Conservation (phyloP, 1,140 invertebrate species). For the Papilio xuthus region DNA sequence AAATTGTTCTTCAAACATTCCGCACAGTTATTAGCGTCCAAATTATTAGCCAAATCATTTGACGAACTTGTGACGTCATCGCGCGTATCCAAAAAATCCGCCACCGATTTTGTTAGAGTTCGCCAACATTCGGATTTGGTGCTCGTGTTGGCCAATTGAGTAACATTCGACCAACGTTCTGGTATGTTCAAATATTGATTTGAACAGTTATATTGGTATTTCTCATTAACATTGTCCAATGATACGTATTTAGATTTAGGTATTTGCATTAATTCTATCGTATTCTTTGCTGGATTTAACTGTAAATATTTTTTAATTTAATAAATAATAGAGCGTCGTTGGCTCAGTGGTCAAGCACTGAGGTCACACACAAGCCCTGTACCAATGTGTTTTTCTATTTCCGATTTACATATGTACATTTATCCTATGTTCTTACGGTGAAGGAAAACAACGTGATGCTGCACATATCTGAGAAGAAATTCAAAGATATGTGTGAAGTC, state of each 20-base stretch:
- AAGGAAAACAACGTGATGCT: too few relatives aligned
- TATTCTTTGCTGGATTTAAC: conserved; percentile 37
- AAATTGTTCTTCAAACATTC: conserved; percentile 52
- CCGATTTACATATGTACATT: too few relatives aligned
- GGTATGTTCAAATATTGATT: conserved; percentile 6
- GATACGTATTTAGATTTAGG: conserved; percentile 9
- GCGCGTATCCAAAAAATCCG: background rate
- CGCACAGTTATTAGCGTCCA: conserved; percentile 45
- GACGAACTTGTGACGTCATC: conserved; percentile 14
- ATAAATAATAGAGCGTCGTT: too few relatives aligned
- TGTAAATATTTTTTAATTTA: too few relatives aligned
- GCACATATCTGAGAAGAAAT: too few relatives aligned
- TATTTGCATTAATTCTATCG: conserved; percentile 30
- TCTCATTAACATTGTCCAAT: background rate
- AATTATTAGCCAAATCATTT: conserved; percentile 40
- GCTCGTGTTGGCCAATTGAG: conserved; percentile 38
- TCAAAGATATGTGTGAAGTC: too few relatives aligned
- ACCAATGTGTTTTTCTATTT: too few relatives aligned
- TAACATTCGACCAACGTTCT: background rate
- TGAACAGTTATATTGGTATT: background rate
- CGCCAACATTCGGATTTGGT: conserved; percentile 35
- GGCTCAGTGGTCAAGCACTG: too few relatives aligned
- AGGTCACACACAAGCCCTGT: too few relatives aligned
- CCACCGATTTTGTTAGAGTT: background rate
- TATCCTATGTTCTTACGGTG: too few relatives aligned